phyloP scores from a whole-genome alignment of 2,797 vertebrate species.

The Hoplostethus mediterraneus region DNA sequence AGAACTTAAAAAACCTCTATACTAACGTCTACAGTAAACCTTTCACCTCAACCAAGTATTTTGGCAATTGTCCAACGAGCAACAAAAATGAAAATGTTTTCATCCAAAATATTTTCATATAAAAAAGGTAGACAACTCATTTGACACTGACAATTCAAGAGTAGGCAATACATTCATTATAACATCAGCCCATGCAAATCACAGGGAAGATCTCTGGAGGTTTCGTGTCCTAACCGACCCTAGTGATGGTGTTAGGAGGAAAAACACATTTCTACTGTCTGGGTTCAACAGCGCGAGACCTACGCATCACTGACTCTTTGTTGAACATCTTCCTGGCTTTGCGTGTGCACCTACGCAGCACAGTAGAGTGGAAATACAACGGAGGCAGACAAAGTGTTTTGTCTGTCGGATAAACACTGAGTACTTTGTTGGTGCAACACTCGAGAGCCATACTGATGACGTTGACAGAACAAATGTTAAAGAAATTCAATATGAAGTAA shows the following conservation, averaged over 20 bases:
- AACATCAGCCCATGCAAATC: conserved; percentile 64
- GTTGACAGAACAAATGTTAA: conserved; percentile 16
- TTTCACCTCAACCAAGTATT: conserved; percentile 28
- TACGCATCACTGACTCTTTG: conserved; percentile 8
- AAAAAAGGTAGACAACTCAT: conserved; percentile 57
- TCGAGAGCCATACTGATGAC: conserved; percentile 17
- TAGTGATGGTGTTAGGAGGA: conserved; percentile 24
- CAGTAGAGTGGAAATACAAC: conserved; percentile 40
- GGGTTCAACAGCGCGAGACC: conserved; percentile 15
- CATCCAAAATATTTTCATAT: conserved; percentile 56
- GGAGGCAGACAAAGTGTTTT: conserved; percentile 62
- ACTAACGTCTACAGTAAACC: conserved; percentile 18
- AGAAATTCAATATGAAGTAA: conserved; percentile 29
- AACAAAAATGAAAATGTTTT: conserved; percentile 33
- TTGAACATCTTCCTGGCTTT: conserved; percentile 26
- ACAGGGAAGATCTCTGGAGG: conserved; percentile 40
- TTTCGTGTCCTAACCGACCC: conserved; percentile 16
- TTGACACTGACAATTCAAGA: conserved; percentile 55
- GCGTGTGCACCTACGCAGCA: conserved; percentile 8
- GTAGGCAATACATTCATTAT: conserved; percentile 65
- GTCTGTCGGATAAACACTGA: conserved; percentile 38
- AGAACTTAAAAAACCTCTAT: conserved; percentile 19
- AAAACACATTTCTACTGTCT: neutral
- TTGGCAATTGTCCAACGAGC: conserved; percentile 56
- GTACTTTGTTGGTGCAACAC: conserved; percentile 27